Percentiles rank a stretch among this genome's conserved stretches.
These are phyloP conservation scores for Otolemur crassicaudatus DNA, from an alignment of 2,797 vertebrate species.

Conservation along the genomic window DNA sequence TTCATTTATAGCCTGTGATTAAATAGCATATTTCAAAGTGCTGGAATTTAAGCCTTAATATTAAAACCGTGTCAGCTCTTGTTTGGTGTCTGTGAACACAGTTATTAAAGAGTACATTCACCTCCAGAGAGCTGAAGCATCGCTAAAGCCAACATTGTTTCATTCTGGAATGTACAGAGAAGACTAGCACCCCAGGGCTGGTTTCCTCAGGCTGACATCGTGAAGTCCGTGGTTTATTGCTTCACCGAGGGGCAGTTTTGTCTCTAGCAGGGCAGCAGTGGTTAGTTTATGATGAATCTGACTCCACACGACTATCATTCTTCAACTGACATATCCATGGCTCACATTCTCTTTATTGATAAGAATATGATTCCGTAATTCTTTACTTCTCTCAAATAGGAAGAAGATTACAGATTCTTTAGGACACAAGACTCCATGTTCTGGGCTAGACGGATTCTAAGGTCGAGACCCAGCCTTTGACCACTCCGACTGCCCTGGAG, in stretches of 20 bases:
- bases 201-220: background rate
- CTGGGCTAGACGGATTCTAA: background rate
- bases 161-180: background rate
- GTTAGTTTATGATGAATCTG: background rate
- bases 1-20: background rate
- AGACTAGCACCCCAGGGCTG: background rate
- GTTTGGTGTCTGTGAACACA: background rate
- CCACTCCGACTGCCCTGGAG: background rate
- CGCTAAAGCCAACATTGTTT: background rate
- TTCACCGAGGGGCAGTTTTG: background rate
- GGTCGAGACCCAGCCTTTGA: background rate
- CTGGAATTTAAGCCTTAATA: constrained; percentile 5
- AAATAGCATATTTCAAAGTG: background rate
- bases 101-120: background rate
- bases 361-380: background rate
- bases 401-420: background rate
- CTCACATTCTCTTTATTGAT: background rate
- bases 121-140: background rate
- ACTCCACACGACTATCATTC: background rate
- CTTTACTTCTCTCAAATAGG: constrained; percentile 14
- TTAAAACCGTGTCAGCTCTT: background rate
- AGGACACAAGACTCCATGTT: background rate
- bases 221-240: background rate
- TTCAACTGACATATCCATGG: background rate
- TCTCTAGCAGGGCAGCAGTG: background rate